phyloP scores from a whole-genome alignment of 2,888 invertebrate species.

The Cheilosia urbana region DNA sequence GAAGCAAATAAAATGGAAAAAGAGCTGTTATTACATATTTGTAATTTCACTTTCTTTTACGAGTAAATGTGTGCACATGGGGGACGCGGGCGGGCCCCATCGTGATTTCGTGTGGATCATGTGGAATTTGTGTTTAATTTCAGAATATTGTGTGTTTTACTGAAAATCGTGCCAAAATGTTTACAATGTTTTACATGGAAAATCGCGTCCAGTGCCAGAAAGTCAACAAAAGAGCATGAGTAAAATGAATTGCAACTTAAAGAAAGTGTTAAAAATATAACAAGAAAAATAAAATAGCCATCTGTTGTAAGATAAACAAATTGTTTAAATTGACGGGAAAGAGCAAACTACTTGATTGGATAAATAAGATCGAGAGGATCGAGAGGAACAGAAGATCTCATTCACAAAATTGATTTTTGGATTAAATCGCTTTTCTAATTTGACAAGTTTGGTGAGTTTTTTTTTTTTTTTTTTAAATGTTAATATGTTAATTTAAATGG shows the following conservation, averaged over 20 bases:
- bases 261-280: slow-evolving; percentile 2
- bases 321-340: slow-evolving; percentile 11
- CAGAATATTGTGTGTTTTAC: slow-evolving; percentile 32
- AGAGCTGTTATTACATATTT: slow-evolving; percentile 67
- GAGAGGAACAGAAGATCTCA: slow-evolving; percentile 30
- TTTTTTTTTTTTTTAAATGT: not conserved
- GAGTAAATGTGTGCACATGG: slow-evolving; percentile 49
- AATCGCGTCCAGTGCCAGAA: not conserved
- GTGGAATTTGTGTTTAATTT: slow-evolving; percentile 50
- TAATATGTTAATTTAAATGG: too few relatives aligned
- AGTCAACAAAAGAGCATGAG: slow-evolving; percentile 17
- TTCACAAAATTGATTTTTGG: slow-evolving; percentile 44
- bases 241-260: slow-evolving; percentile 45
- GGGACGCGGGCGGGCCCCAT: slow-evolving; percentile 6
- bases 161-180: slow-evolving; percentile 65
- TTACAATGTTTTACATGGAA: slow-evolving; percentile 15
- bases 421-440: slow-evolving; percentile 53
- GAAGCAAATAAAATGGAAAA: slow-evolving; percentile 47
- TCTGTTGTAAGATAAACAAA: not conserved
- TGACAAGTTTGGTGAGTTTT: slow-evolving; percentile 72
- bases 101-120: slow-evolving; percentile 54
- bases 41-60: slow-evolving; percentile 72
- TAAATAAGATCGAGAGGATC: slow-evolving; percentile 20
- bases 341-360: slow-evolving; percentile 17
- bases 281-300: not conserved